These are phyloP conservation scores for Chaetogeoica ovagalla DNA, from an alignment of 2,888 invertebrate species.

Conservation along the genomic window DNA sequence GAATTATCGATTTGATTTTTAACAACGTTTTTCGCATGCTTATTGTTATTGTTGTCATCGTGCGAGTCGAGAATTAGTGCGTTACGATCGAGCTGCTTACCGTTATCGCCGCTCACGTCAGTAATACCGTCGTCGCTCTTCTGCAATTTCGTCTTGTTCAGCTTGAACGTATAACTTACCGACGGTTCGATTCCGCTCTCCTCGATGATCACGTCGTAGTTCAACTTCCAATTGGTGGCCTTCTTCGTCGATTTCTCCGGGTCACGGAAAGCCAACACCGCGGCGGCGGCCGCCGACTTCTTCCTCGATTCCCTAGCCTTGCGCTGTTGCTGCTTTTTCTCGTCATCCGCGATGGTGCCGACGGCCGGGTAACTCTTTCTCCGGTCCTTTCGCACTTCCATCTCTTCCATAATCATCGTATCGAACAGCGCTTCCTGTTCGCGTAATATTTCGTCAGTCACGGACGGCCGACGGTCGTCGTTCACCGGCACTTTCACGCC, in stretches of 20 bases:
- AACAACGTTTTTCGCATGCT: slow-evolving; percentile 37
- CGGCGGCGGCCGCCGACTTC: slow-evolving; percentile 27
- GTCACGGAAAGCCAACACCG: slow-evolving; percentile 54
- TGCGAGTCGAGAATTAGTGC: slow-evolving; percentile 8
- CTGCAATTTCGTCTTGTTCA: slow-evolving; percentile 39
- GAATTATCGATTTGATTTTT: slow-evolving; percentile 37
- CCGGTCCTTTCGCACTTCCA: slow-evolving; percentile 43
- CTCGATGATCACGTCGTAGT: slow-evolving; percentile 56
- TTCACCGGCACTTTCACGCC: slow-evolving; percentile 59
- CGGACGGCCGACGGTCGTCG: slow-evolving; percentile 45
- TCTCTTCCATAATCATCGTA: slow-evolving; percentile 56
- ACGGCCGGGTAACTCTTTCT: slow-evolving; percentile 37
- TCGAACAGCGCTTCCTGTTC: slow-evolving; percentile 56
- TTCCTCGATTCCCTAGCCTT: slow-evolving; percentile 19
- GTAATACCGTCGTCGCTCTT: not conserved
- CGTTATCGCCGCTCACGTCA: not conserved
- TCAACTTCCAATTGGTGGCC: slow-evolving; percentile 38
- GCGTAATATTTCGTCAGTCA: slow-evolving; percentile 58
- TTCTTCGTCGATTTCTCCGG: slow-evolving; percentile 34
- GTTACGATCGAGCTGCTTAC: slow-evolving; percentile 51
- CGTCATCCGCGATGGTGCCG: not conserved
- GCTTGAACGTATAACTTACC: slow-evolving; percentile 49
- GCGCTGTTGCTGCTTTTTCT: not conserved
- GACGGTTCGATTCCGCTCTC: slow-evolving; percentile 45
- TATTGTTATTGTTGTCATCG: slow-evolving; percentile 22